phyloP scores from a whole-genome alignment of 2,888 invertebrate genomes.

The Agrotis clavis region DNA sequence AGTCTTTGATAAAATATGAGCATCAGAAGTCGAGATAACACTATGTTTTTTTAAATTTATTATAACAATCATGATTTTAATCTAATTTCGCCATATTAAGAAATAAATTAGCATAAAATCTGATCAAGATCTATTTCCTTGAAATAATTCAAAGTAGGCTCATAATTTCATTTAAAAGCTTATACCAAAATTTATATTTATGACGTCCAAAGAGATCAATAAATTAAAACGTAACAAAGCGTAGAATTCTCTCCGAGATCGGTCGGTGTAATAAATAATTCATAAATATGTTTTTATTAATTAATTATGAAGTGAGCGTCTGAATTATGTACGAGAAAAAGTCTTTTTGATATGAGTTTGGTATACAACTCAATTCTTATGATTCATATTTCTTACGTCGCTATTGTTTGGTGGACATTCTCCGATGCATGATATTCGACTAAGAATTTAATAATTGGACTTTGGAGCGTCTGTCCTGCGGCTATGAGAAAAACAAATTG shows the following conservation, averaged over 20 bases:
- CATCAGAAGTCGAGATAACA: constrained; percentile 50
- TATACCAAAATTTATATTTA: constrained; percentile 72
- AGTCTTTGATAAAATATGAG: constrained; percentile 55
- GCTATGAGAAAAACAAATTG: constrained; percentile 82
- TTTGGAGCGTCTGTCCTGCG: constrained; percentile 76
- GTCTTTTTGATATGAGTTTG: constrained; percentile 59
- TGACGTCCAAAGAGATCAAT: constrained; percentile 75
- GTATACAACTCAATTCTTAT: constrained; percentile 83
- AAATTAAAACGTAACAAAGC: constrained; percentile 82
- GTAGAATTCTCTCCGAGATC: constrained; percentile 71
- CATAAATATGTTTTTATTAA: constrained; percentile 86
- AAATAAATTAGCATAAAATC: constrained; percentile 33
- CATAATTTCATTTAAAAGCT: constrained; percentile 45
- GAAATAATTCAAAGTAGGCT: constrained; percentile 44
- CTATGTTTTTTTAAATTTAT: constrained; percentile 45
- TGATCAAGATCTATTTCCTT: constrained; percentile 32
- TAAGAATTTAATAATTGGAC: constrained; percentile 86
- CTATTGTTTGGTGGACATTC: constrained; percentile 81
- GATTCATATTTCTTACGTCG: constrained; percentile 83
- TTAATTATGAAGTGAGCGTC: constrained; percentile 80
- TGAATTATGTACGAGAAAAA: constrained; percentile 74
- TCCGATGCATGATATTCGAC: constrained; percentile 74
- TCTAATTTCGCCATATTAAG: constrained; percentile 33
- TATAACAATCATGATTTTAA: constrained; percentile 4
- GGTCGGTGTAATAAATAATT: constrained; percentile 81